phyloP scores from a whole-genome alignment of 2,888 invertebrate genomes.

The Ormyrus labotus region DNA sequence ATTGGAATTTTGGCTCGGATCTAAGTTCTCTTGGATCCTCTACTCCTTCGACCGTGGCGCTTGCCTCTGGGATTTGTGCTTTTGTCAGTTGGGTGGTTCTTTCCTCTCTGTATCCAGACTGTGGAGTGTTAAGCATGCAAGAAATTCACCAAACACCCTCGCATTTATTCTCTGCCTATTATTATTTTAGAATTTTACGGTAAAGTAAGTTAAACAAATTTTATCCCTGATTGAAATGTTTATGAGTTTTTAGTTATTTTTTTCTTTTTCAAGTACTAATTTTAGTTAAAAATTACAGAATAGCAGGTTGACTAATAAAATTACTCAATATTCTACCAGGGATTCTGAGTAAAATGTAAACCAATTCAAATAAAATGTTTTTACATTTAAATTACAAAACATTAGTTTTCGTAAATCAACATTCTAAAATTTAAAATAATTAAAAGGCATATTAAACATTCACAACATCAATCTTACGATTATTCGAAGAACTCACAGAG shows the following conservation, averaged over 20 bases:
- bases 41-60: constrained; percentile 55
- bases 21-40: constrained; percentile 51
- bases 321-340: too few relatives aligned
- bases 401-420: too few relatives aligned
- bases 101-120: constrained; percentile 73
- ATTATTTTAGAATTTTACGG: constrained; percentile 14
- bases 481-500: constrained; percentile 48
- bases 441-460: constrained; percentile 18
- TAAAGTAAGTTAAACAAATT: background rate
- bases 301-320: too few relatives aligned
- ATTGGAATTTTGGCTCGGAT: constrained; percentile 43
- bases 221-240: too few relatives aligned
- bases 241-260: too few relatives aligned
- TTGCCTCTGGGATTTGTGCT: constrained; percentile 58
- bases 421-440: background rate
- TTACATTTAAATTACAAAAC: too few relatives aligned
- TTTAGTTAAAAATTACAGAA: too few relatives aligned
- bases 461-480: constrained; percentile 28
- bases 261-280: too few relatives aligned
- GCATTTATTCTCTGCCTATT: constrained; percentile 36
- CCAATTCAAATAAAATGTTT: too few relatives aligned
- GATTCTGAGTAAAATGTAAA: too few relatives aligned
- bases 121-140: constrained; percentile 67
- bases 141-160: constrained; percentile 61
- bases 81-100: constrained; percentile 56